Conservation (phyloP, 2,113 vertebrate species). For the Brienomyrus brachyistius region DNA sequence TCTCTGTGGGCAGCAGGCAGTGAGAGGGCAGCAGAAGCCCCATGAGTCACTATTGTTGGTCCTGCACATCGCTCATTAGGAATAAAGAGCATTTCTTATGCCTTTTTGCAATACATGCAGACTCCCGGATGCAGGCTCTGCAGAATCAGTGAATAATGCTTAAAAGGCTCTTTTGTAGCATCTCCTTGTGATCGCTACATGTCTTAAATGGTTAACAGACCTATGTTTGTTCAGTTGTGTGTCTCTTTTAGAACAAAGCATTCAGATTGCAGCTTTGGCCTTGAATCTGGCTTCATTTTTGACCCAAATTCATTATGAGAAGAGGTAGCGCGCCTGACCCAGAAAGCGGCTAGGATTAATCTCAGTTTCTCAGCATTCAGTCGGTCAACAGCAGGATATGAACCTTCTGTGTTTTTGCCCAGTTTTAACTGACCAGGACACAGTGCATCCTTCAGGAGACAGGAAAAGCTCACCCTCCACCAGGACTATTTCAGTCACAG, state of each 20-base stretch:
- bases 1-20: background rate
- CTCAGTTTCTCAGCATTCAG: background rate
- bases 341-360: background rate
- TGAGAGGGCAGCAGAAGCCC: background rate
- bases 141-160: background rate
- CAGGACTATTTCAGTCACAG: background rate
- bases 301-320: background rate
- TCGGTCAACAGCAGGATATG: background rate
- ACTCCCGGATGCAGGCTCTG: background rate
- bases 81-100: background rate
- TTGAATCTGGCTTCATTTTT: background rate
- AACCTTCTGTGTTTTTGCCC: background rate
- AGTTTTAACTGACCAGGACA: background rate
- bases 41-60: background rate
- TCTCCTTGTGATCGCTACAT: background rate
- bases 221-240: background rate
- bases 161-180: background rate
- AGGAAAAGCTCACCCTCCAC: background rate
- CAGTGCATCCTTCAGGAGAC: constrained; percentile 5
- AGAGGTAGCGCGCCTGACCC: background rate
- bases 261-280: background rate
- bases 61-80: background rate
- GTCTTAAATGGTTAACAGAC: background rate
- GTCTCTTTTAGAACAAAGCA: background rate
- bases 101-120: background rate